Evolutionary conservation across 1,140 invertebrate genomes (phyloP), one percentile per base, ranked within the genome.

Genomic region (Stegodyphus mimosarum): DNA sequence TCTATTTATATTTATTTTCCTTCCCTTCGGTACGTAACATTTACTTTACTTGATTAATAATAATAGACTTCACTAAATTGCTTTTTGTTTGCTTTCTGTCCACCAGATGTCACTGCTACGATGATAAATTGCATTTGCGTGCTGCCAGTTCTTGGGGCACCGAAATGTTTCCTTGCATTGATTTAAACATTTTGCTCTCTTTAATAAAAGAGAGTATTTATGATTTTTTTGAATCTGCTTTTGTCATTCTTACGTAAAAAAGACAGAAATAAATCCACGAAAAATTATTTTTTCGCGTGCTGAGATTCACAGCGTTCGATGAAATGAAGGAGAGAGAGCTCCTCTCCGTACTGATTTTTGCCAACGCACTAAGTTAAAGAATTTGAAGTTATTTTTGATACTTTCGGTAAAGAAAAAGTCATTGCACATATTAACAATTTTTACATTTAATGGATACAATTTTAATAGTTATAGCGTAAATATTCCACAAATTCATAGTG

Each of bases 101-200:
- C 69, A 50, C 79, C 70, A 81, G 79, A 81, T 81, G 79, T 81
- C 79, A 73, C 55, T 81, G 70, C 48, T 51, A 13, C 6, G 48
- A 81, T 81, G 79, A 81, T 81, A 52, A 81, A 81, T 81, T 69
- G 4, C 49, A 50, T 48, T 81, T 50, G 79, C 79, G 70, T 81
- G 79, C 51, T 81, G 69, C 52, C 53, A 50, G 33, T 55, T 18
- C 33, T 17, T 67, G 13, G 50, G 79, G n/a, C 69, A 81, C 11
- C 17, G 53, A 80, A 81, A 81, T 81, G 50, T 81, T 81, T 64
- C 49, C 50, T n/a, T 52, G 70, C 70, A 81, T 81, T 81, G 79
- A 81, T 81, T 33, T 81, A 73, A 73, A 73, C 79, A 72, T 71
- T 33, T 81, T 73, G 79, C 60, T 72, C 15, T 17, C 33, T 73